These are phyloP conservation scores for Masnerella sp. DNA, from an alignment of 2,888 invertebrate genomes.

Conservation along the genomic window DNA sequence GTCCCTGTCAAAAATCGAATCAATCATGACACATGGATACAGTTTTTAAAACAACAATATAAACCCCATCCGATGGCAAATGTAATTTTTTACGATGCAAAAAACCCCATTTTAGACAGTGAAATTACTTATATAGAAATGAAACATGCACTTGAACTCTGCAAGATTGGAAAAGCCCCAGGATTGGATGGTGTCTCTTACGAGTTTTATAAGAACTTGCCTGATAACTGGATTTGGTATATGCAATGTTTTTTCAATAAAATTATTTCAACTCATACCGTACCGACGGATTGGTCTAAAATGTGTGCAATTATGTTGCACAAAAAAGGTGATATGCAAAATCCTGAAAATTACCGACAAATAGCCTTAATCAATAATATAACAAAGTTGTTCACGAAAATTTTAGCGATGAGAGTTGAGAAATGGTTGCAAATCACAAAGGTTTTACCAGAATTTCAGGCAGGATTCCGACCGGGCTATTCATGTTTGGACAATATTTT, in stretches of 20 bases:
- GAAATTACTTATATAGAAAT: neutral
- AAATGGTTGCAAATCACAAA: neutral
- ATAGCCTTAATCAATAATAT: constrained; percentile 3
- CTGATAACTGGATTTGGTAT: neutral
- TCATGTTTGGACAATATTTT: constrained; percentile 1
- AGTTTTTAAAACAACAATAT: no score
- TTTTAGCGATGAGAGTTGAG: neutral
- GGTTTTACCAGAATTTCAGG: constrained; percentile 3
- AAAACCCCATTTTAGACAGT: neutral
- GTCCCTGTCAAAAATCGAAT: no score
- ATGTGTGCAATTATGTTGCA: neutral
- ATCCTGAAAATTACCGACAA: neutral
- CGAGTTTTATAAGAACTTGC: constrained; percentile 3
- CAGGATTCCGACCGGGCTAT: neutral
- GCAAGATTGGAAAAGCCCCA: neutral
- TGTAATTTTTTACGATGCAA: neutral
- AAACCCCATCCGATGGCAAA: no score
- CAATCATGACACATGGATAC: no score
- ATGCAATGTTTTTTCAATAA: neutral
- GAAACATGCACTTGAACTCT: neutral
- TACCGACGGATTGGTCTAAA: neutral
- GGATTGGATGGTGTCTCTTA: neutral
- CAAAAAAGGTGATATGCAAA: constrained; percentile 1
- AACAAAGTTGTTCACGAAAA: constrained; percentile 1
- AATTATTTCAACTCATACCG: neutral